A percentile compares a stretch with the other conserved stretches of the same genome.
Evolutionary conservation across 1,140 invertebrate species (phyloP).

Genomic region (Drosophila sechellia): DNA sequence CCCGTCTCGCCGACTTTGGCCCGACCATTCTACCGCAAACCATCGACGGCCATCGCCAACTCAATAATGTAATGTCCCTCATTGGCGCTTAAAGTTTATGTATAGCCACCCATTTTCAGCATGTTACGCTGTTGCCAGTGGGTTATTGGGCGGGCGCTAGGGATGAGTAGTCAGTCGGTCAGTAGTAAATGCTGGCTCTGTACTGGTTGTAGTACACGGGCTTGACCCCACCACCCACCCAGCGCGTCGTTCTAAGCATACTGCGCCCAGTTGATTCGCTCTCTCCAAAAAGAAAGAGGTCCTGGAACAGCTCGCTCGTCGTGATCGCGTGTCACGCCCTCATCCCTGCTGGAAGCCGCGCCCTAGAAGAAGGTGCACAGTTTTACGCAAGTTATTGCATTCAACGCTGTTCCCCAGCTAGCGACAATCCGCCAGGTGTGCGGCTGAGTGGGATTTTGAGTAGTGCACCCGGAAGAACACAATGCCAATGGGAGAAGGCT

Average conservation of each 20-base stretch:
- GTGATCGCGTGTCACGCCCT: constrained; percentile 6
- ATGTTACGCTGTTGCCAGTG: neutral
- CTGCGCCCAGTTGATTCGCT: too few relatives aligned
- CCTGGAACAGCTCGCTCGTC: neutral
- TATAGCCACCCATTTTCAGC: constrained; percentile 17
- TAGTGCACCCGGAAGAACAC: constrained; percentile 22
- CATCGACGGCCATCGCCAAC: constrained; percentile 65
- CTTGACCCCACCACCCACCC: too few relatives aligned
- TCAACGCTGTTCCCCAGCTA: constrained; percentile 41
- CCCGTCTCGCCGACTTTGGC: neutral
- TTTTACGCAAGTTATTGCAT: constrained; percentile 76
- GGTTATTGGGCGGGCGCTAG: neutral
- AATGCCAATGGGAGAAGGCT: neutral
- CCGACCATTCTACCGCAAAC: constrained; percentile 38
- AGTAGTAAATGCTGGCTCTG: neutral
- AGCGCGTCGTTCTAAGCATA: too few relatives aligned
- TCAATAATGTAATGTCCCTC: constrained; percentile 77
- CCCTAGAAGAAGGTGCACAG: constrained; percentile 22
- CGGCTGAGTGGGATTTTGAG: constrained; percentile 44
- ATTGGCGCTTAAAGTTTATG: constrained; percentile 77
- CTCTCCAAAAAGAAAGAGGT: neutral
- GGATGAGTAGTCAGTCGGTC: neutral
- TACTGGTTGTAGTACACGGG: neutral
- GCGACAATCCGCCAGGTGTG: constrained; percentile 24
- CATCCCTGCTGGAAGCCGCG: neutral